Percentiles rank a stretch among this genome's conserved stretches.
phyloP scores from a whole-genome alignment of 2,797 vertebrate genomes.

The Acanthopagrus latus region DNA sequence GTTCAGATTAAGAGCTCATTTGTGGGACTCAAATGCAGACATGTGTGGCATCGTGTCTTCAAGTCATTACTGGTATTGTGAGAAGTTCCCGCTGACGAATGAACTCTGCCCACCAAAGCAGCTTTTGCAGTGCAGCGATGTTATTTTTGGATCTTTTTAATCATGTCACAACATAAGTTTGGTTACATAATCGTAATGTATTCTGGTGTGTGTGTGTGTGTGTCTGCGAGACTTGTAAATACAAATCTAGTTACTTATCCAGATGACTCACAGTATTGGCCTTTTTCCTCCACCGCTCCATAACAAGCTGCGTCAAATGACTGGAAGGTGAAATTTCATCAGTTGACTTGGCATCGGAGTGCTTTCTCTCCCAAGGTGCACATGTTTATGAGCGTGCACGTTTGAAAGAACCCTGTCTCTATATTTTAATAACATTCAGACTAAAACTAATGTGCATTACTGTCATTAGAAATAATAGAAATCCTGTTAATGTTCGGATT shows the following conservation, averaged over 20 bases:
- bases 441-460: not conserved
- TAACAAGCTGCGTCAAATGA: conserved; percentile 33
- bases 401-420: not conserved
- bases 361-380: not conserved
- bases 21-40: conserved; percentile 1
- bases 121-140: conserved; percentile 4
- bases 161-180: conserved; percentile 24
- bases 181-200: conserved; percentile 38
- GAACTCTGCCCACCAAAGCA: conserved; percentile 2
- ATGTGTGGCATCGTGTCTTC: not conserved
- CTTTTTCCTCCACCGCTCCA: conserved; percentile 29
- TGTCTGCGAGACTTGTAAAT: conserved; percentile 9
- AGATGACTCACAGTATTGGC: conserved; percentile 31
- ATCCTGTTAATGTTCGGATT: not conserved
- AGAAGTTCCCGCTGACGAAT: conserved; percentile 1
- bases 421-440: not conserved
- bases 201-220: conserved; percentile 18
- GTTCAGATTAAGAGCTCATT: conserved; percentile 23
- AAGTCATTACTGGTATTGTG: not conserved
- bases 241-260: conserved; percentile 24
- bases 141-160: conserved; percentile 49
- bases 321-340: conserved; percentile 57
- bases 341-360: conserved; percentile 20
- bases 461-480: not conserved
- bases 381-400: not conserved